Percentiles rank a stretch among this genome's conserved stretches.
Evolutionary conservation across 2,888 invertebrate genomes (phyloP).

Genomic region (Amitus sp.): DNA sequence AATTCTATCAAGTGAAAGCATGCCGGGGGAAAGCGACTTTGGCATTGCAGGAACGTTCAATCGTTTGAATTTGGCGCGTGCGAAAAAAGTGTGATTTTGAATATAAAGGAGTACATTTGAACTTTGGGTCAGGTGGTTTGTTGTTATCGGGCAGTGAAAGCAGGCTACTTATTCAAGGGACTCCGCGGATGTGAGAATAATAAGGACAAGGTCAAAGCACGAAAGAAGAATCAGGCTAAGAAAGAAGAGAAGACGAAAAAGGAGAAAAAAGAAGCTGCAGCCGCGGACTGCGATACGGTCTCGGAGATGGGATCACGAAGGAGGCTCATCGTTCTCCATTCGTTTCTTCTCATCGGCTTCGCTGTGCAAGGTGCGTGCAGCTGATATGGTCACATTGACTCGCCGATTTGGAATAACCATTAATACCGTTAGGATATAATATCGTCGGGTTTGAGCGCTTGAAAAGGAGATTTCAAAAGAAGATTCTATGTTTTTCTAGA

Average conservation of each 20-base stretch:
- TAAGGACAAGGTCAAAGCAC: slow-evolving; percentile 1
- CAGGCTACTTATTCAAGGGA: background rate
- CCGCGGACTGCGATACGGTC: background rate
- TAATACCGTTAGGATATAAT: slow-evolving; percentile 29
- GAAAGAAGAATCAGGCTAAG: slow-evolving; percentile 6
- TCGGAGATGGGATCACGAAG: slow-evolving; percentile 42
- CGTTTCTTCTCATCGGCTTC: slow-evolving; percentile 41
- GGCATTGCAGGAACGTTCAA: slow-evolving; percentile 2
- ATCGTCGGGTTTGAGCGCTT: background rate
- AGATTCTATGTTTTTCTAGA: too few relatives aligned
- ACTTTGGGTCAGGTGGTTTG: slow-evolving; percentile 2
- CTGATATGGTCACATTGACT: slow-evolving; percentile 9
- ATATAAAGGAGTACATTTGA: background rate
- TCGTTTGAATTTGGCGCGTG: background rate
- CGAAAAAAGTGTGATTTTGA: background rate
- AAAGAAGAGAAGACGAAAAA: slow-evolving; percentile 3
- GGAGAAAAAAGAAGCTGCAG: too few relatives aligned
- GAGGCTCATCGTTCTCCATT: slow-evolving; percentile 32
- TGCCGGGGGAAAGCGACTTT: background rate
- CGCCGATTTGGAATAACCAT: slow-evolving; percentile 16
- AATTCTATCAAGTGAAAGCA: background rate
- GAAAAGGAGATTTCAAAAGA: too few relatives aligned
- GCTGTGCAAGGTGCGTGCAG: slow-evolving; percentile 48
- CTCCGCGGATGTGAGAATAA: too few relatives aligned
- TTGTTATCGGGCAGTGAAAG: background rate